A percentile compares a stretch with the other conserved stretches of the same genome.
These are phyloP conservation scores for Lasioglossum zephyrum DNA, from an alignment of 2,888 invertebrate genomes.

Conservation along the genomic window DNA sequence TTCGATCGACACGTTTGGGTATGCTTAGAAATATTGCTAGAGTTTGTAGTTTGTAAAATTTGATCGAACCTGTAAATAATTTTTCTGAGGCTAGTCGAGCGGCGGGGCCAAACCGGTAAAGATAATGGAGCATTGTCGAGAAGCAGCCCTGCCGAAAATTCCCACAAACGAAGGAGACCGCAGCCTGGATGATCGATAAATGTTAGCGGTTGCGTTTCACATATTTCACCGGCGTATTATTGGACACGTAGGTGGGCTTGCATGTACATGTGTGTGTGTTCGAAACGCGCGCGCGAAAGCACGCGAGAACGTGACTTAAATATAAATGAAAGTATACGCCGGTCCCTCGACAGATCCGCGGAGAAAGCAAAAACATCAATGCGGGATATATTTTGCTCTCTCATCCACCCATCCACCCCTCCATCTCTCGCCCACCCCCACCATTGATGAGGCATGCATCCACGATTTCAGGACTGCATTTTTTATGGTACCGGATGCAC, in stretches of 20 bases:
- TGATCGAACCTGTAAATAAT: background rate
- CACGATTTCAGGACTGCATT: constrained; percentile 53
- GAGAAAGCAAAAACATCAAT: constrained; percentile 37
- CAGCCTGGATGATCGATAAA: constrained; percentile 22
- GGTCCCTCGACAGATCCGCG: background rate
- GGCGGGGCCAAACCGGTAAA: background rate
- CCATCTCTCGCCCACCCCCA: background rate
- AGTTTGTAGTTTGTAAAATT: no score
- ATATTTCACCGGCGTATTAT: constrained; percentile 37
- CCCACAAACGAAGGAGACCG: background rate
- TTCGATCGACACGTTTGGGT: no score
- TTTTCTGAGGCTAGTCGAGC: background rate
- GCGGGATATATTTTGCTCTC: constrained; percentile 51
- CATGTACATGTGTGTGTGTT: constrained; percentile 3
- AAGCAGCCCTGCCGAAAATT: background rate
- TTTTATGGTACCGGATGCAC: constrained; percentile 41
- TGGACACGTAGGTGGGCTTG: constrained; percentile 29
- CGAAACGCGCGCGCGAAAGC: constrained; percentile 28
- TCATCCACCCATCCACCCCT: background rate
- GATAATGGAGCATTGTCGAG: background rate
- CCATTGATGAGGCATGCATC: constrained; percentile 53
- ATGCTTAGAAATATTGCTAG: no score
- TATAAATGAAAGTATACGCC: constrained; percentile 23
- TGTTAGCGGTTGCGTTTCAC: constrained; percentile 44
- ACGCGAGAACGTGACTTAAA: constrained; percentile 47